Evolutionary conservation across 2,888 invertebrate genomes (phyloP).

Genomic region (Drosophila buzzatii): DNA sequence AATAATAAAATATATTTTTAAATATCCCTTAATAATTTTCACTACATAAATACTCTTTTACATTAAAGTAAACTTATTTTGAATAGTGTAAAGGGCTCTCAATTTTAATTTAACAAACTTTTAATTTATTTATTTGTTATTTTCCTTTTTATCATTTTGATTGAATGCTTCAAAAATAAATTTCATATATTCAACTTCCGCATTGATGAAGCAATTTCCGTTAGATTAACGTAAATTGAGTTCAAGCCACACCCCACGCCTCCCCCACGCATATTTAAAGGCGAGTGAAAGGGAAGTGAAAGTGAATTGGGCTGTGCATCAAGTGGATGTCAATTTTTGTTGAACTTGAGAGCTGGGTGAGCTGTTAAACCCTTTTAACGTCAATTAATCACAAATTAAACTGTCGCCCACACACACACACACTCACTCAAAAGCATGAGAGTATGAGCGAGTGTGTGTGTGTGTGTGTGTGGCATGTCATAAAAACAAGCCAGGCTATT

Average conservation of each 20-base stretch:
- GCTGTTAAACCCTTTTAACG: conserved; percentile 79
- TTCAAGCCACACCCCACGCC: conserved; percentile 30
- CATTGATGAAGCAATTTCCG: conserved; percentile 73
- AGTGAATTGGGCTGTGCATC: conserved; percentile 62
- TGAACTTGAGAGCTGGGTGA: conserved; percentile 16
- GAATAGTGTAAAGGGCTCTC: not conserved
- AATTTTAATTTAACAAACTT: not conserved
- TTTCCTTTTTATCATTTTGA: conserved; percentile 37
- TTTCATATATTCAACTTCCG: conserved; percentile 69
- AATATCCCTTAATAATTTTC: not conserved
- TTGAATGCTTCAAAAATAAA: conserved; percentile 59
- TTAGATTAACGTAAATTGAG: conserved; percentile 68
- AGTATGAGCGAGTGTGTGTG: not conserved
- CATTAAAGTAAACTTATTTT: not conserved
- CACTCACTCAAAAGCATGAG: not conserved
- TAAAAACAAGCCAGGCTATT: conserved; percentile 79
- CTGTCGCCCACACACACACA: conserved; percentile 54
- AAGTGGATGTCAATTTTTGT: conserved; percentile 53
- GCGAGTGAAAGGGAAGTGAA: conserved; percentile 60
- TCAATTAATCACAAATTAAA: conserved; percentile 81
- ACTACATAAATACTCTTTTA: not conserved
- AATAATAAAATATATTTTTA: too few relatives aligned
- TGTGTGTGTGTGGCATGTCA: conserved; percentile 47
- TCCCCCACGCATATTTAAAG: not conserved
- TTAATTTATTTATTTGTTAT: conserved; percentile 22